Percentiles rank a stretch among this genome's conserved stretches.
Evolutionary conservation across 2,797 vertebrate species (phyloP).

Genomic region (Enteromius radiatus): DNA sequence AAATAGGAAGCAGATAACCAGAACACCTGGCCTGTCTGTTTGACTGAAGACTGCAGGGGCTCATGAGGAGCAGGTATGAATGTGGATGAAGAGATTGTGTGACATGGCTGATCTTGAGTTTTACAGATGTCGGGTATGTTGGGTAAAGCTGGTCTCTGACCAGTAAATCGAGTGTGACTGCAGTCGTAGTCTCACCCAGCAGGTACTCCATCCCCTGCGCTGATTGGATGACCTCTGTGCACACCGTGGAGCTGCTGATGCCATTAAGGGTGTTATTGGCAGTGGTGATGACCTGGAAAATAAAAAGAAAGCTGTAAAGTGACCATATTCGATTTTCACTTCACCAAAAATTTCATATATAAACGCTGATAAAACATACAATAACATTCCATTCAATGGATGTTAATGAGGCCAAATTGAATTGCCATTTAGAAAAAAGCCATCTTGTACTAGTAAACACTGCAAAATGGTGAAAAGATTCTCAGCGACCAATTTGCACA

Average conservation of each 20-base stretch:
- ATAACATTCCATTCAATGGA: background rate
- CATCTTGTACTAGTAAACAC: too few relatives aligned
- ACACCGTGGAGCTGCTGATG: constrained; percentile 96
- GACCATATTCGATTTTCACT: background rate
- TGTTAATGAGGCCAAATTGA: background rate
- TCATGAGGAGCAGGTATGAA: constrained; percentile 15
- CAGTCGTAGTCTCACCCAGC: constrained; percentile 81
- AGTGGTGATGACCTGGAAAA: constrained; percentile 91
- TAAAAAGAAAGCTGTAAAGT: background rate
- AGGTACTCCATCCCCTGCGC: constrained; percentile 99
- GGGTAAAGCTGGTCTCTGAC: constrained; percentile 7
- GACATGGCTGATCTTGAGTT: background rate
- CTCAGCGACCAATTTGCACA: too few relatives aligned
- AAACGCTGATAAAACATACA: background rate
- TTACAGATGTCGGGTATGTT: background rate
- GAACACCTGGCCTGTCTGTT: constrained; percentile 45
- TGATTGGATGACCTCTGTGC: constrained; percentile 98
- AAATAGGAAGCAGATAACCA: constrained; percentile 25
- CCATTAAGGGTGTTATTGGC: constrained; percentile 96
- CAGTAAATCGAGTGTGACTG: background rate
- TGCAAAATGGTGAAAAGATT: too few relatives aligned
- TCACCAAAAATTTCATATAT: background rate
- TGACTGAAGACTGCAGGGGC: constrained; percentile 21
- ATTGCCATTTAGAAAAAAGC: background rate
- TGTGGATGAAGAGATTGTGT: constrained; percentile 2